A percentile compares a stretch with the other conserved stretches of the same genome.
Conservation (phyloP, 2,113 vertebrate species). For the Paradoxurus hermaphroditus region DNA sequence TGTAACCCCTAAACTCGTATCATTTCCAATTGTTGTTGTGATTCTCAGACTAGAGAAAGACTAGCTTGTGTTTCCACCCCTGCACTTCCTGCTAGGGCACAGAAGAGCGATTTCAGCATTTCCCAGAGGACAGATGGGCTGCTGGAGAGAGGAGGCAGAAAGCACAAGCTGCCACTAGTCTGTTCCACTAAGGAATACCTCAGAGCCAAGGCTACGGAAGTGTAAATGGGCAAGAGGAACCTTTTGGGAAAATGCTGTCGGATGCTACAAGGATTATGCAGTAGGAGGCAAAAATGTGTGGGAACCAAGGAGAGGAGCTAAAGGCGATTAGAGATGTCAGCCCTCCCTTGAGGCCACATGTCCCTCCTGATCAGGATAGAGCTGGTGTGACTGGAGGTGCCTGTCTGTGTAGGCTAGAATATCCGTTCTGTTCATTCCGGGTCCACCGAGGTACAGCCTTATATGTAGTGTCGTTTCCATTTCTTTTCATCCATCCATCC, state of each 20-base stretch:
- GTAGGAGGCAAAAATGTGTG: background rate
- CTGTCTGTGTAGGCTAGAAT: background rate
- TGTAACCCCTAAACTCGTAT: background rate
- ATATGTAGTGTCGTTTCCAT: background rate
- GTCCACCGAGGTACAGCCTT: background rate
- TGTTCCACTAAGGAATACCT: background rate
- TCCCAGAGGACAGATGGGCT: conserved; percentile 4
- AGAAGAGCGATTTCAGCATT: background rate
- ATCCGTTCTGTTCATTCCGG: background rate
- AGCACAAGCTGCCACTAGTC: background rate
- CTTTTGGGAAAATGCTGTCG: conserved; percentile 5
- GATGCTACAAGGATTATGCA: background rate
- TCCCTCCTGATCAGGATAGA: background rate
- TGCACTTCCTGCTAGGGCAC: background rate
- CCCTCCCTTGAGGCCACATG: background rate
- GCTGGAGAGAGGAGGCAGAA: background rate
- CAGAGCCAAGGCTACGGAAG: background rate
- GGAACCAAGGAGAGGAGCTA: background rate
- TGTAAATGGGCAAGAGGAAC: background rate
- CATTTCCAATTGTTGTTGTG: background rate
- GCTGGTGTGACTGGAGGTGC: background rate
- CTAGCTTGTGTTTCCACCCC: background rate
- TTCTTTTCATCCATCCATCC: background rate
- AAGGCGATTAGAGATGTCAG: background rate
- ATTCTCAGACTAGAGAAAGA: background rate